These are phyloP conservation scores for Mionectes macconnelli DNA, from an alignment of 2,113 vertebrate genomes.

Conservation along the genomic window DNA sequence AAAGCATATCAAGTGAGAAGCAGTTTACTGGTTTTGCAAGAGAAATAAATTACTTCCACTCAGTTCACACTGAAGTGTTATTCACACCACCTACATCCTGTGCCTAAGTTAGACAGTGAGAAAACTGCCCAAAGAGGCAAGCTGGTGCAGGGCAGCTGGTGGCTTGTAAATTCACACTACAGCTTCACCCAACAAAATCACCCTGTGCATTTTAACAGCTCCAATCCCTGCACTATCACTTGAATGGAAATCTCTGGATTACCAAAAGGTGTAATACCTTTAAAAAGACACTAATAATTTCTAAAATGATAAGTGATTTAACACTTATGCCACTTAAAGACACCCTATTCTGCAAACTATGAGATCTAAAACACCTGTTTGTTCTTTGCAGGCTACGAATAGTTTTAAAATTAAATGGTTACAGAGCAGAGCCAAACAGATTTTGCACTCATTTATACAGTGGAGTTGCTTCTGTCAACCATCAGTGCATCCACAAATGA, in stretches of 20 bases:
- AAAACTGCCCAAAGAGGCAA: conserved; percentile 57
- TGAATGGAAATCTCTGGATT: neutral
- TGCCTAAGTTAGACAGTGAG: conserved; percentile 53
- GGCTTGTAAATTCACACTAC: conserved; percentile 16
- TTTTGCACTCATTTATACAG: neutral
- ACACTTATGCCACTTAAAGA: neutral
- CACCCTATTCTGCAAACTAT: neutral
- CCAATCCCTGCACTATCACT: neutral
- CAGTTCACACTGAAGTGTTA: conserved; percentile 24
- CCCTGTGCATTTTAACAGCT: neutral
- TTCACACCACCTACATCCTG: conserved; percentile 60
- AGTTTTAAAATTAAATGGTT: neutral
- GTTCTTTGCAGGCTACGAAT: neutral
- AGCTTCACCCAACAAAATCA: neutral
- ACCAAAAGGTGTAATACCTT: neutral
- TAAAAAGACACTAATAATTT: neutral
- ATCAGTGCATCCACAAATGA: neutral
- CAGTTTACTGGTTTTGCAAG: neutral
- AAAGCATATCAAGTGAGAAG: conserved; percentile 4
- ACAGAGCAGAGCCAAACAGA: neutral
- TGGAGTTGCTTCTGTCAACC: neutral
- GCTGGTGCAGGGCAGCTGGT: conserved; percentile 39
- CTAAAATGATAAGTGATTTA: neutral
- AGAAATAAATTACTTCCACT: conserved; percentile 39
- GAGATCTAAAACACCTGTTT: neutral